Conservation (phyloP, 2,113 vertebrate genomes). For the Tyrannus savana region DNA sequence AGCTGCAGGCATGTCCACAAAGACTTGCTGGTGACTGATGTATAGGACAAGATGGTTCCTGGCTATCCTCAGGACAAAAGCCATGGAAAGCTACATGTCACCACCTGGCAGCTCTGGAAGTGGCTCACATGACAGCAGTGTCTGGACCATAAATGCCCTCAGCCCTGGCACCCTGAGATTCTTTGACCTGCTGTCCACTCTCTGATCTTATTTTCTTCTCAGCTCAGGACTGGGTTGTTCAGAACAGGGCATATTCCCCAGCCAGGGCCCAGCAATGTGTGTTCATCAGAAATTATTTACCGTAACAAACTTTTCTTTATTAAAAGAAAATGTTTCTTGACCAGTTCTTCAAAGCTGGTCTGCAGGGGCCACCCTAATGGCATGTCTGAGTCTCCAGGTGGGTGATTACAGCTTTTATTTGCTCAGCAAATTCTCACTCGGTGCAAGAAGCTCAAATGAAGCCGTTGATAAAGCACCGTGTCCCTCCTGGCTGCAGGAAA, state of each 20-base stretch:
- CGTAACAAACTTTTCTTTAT: background rate
- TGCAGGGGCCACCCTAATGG: background rate
- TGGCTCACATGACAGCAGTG: background rate
- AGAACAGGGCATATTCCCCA: background rate
- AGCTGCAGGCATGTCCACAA: background rate
- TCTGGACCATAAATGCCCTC: background rate
- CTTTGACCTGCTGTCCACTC: background rate
- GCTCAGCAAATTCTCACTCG: background rate
- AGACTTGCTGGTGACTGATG: background rate
- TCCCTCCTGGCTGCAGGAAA: background rate
- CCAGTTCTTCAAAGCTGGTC: background rate
- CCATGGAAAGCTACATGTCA: background rate
- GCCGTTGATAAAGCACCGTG: rapidly evolving
- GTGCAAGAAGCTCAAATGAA: background rate
- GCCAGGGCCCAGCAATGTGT: rapidly evolving
- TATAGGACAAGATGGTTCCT: background rate
- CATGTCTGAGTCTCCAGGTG: background rate
- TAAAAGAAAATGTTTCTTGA: background rate
- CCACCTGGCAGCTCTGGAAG: background rate
- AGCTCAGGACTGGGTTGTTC: background rate
- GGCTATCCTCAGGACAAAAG: background rate
- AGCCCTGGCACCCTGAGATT: background rate
- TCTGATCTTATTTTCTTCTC: background rate
- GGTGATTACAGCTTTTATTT: background rate
- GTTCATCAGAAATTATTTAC: background rate